phyloP scores from a whole-genome alignment of 2,888 invertebrate species.

The Hydroisotoma schaefferi region DNA sequence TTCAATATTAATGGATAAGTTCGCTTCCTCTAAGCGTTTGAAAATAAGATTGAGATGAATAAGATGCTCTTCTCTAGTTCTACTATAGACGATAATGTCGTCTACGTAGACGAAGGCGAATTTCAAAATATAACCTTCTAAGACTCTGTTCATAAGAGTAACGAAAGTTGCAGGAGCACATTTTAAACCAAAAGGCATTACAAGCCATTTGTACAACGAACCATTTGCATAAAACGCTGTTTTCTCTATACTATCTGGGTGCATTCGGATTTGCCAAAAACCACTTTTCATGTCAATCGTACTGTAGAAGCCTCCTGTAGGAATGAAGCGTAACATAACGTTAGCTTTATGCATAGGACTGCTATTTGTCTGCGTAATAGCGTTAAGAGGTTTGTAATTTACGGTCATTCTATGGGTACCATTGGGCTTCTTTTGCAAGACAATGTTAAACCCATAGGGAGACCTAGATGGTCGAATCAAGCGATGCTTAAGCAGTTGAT shows the following conservation, averaged over 20 bases:
- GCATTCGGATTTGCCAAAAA: conserved; percentile 26
- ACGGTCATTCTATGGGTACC: conserved; percentile 16
- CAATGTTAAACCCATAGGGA: conserved; percentile 11
- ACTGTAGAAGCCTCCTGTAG: conserved; percentile 19
- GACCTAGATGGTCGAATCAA: conserved; percentile 13
- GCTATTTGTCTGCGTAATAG: conserved; percentile 13
- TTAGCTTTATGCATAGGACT: conserved; percentile 19
- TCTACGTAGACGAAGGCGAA: conserved; percentile 20
- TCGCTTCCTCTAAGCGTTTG: conserved; percentile 28
- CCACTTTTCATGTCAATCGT: conserved; percentile 26
- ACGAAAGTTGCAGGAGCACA: conserved; percentile 25
- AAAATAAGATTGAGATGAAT: conserved; percentile 37
- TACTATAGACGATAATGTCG: conserved; percentile 27
- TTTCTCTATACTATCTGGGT: conserved; percentile 17
- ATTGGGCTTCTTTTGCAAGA: conserved; percentile 17
- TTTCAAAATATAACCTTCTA: conserved; percentile 15
- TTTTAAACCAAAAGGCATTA: conserved; percentile 29
- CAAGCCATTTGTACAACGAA: conserved; percentile 15
- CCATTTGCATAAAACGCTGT: conserved; percentile 18
- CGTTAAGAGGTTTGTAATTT: conserved; percentile 19
- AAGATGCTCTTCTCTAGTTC: conserved; percentile 26
- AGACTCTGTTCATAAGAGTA: conserved; percentile 20
- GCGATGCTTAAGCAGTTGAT: conserved; percentile 15
- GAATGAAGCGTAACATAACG: conserved; percentile 16
- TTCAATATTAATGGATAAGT: conserved; percentile 40